phyloP scores from a whole-genome alignment of 2,888 invertebrate genomes.

The Ochropleura plecta region DNA sequence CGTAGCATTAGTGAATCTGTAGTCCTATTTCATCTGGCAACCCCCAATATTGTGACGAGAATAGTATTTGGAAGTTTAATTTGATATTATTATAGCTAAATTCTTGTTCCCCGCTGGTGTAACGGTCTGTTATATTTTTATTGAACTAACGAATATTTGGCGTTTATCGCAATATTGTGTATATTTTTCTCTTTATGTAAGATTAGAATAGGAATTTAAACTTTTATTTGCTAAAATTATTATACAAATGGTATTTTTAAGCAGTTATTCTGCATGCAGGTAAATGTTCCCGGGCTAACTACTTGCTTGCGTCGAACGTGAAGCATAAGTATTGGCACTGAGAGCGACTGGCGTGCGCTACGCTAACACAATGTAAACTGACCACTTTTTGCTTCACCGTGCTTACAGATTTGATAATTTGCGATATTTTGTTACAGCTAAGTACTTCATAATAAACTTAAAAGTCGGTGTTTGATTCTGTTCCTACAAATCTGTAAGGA shows the following conservation, averaged over 20 bases:
- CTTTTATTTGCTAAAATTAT: background rate
- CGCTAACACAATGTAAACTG: conserved; percentile 63
- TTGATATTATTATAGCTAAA: background rate
- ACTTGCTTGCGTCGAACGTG: conserved; percentile 57
- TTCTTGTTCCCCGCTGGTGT: conserved; percentile 9
- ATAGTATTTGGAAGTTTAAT: background rate
- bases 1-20: background rate
- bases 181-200: conserved; percentile 1
- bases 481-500: conserved; percentile 50
- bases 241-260: conserved; percentile 15
- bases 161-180: background rate
- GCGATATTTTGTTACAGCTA: background rate
- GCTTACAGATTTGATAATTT: conserved; percentile 35
- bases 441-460: background rate
- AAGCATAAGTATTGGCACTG: conserved; percentile 49
- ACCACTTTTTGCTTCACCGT: conserved; percentile 40
- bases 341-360: conserved; percentile 50
- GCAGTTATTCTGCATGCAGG: conserved; percentile 62
- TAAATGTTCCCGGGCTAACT: conserved; percentile 61
- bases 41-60: background rate
- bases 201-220: background rate
- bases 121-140: background rate
- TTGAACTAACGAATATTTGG: background rate
- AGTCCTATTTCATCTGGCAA: background rate
- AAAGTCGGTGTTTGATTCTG: background rate